Percentiles rank a stretch among this genome's conserved stretches.
Evolutionary conservation across 2,113 vertebrate species (phyloP).

Genomic region (Gallinago paraguaiae): DNA sequence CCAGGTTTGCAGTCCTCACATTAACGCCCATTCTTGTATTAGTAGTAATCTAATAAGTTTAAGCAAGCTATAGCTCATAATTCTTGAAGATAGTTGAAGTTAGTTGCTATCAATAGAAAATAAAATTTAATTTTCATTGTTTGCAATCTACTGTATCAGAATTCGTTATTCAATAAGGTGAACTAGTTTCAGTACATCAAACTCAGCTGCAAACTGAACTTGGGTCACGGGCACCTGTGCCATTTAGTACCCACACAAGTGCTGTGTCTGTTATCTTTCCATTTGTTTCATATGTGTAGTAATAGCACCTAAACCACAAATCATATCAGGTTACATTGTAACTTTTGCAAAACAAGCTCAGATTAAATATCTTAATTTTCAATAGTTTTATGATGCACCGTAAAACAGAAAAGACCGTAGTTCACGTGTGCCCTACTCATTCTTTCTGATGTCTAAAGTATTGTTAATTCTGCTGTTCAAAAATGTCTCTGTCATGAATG

Average conservation of each 20-base stretch:
- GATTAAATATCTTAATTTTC: constrained; percentile 11
- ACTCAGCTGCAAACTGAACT: neutral
- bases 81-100: neutral
- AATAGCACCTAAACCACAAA: neutral
- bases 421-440: neutral
- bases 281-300: neutral
- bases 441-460: neutral
- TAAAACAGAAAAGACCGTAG: neutral
- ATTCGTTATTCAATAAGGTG: neutral
- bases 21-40: neutral
- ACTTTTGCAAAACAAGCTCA: neutral
- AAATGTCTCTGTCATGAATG: neutral
- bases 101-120: neutral
- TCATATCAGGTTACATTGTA: neutral
- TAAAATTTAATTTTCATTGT: neutral
- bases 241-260: neutral
- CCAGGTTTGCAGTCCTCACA: neutral
- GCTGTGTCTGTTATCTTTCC: neutral
- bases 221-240: neutral
- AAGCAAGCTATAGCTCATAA: neutral
- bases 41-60: neutral
- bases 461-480: neutral
- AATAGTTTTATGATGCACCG: neutral
- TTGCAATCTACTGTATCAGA: neutral
- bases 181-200: rapidly evolving